These are phyloP conservation scores for Amphilophus citrinellus DNA, from an alignment of 2,113 vertebrate species.

Conservation along the genomic window DNA sequence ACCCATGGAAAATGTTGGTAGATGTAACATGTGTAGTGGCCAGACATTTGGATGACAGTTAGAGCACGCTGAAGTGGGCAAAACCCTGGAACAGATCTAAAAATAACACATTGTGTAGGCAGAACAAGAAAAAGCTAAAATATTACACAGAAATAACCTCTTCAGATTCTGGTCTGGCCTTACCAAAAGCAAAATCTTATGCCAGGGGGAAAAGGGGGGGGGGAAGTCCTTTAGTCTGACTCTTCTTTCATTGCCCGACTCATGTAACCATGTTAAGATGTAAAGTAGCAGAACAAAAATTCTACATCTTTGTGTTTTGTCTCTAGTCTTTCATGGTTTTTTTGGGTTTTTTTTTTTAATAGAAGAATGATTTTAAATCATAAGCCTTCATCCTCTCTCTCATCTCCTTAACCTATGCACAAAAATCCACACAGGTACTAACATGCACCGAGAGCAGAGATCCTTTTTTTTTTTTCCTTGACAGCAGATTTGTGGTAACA, in stretches of 20 bases:
- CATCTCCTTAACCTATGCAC: not conserved
- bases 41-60: not conserved
- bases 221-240: not conserved
- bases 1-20: slow-evolving; percentile 14
- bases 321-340: not conserved
- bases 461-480: slow-evolving; percentile 37
- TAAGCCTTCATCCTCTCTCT: not conserved
- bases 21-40: slow-evolving; percentile 5
- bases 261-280: not conserved
- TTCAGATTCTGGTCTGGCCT: not conserved
- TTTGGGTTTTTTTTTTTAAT: not conserved
- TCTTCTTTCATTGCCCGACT: not conserved
- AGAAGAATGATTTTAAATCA: slow-evolving; percentile 11
- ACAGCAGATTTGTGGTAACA: slow-evolving; percentile 47
- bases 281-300: not conserved
- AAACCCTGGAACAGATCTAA: slow-evolving; percentile 9
- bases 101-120: slow-evolving; percentile 23
- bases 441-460: slow-evolving; percentile 6
- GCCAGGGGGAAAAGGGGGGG: not conserved
- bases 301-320: not conserved
- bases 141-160: not conserved
- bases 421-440: slow-evolving; percentile 13
- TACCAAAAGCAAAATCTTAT: not conserved
- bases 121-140: slow-evolving; percentile 9
- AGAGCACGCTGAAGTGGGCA: slow-evolving; percentile 5